Evolutionary conservation across 2,797 vertebrate genomes (phyloP).

Genomic region (Enteromius viviparus): DNA sequence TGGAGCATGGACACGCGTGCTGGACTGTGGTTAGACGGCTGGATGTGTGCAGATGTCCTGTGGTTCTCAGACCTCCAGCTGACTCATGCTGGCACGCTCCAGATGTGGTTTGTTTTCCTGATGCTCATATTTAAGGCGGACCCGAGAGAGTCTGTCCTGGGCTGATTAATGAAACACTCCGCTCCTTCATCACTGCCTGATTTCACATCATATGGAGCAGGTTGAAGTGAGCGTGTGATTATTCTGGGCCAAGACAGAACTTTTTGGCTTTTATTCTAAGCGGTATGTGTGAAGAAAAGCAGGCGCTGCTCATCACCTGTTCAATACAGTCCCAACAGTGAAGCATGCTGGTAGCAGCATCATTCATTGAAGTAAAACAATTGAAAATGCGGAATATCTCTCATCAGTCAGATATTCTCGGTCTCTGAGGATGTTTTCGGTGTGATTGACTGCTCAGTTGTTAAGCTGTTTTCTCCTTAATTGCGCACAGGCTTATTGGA

Average conservation of each 20-base stretch:
- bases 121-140: slow-evolving; percentile 22
- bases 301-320: no score
- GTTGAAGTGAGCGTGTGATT: slow-evolving; percentile 16
- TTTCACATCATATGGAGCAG: background rate
- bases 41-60: background rate
- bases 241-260: background rate
- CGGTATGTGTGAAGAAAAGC: no score
- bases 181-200: slow-evolving; percentile 4
- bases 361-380: no score
- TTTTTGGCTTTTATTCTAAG: no score
- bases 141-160: background rate
- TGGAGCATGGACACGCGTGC: background rate
- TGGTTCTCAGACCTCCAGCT: slow-evolving; percentile 3
- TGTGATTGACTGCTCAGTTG: background rate
- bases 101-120: background rate
- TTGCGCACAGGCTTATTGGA: background rate
- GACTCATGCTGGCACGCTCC: background rate
- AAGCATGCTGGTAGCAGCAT: no score
- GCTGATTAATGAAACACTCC: background rate
- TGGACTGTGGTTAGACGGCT: background rate
- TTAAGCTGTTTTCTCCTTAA: background rate
- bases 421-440: background rate
- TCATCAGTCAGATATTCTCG: background rate
- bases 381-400: no score
- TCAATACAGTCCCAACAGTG: no score